A percentile compares a stretch with the other conserved stretches of the same genome.
Evolutionary conservation across 2,797 vertebrate species (phyloP).

Genomic region (Meda fulgida): DNA sequence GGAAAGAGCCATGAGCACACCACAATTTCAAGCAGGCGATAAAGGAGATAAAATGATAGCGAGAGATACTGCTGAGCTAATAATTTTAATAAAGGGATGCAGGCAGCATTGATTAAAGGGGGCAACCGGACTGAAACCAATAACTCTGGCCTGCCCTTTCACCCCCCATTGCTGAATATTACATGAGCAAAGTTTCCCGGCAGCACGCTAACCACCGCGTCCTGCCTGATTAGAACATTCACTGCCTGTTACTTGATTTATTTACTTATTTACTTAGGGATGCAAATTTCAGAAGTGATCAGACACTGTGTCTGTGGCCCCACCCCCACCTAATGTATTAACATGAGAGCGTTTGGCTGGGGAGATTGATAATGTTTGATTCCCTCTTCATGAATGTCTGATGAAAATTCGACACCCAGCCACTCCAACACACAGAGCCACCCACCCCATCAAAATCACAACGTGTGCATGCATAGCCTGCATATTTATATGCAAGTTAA

Average conservation of each 20-base stretch:
- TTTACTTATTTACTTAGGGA: constrained; percentile 88
- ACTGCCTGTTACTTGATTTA: constrained; percentile 81
- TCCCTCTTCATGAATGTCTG: constrained; percentile 81
- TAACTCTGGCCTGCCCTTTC: constrained; percentile 85
- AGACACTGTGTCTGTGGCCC: constrained; percentile 73
- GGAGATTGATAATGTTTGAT: constrained; percentile 82
- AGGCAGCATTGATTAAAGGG: constrained; percentile 88
- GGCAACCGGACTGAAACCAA: constrained; percentile 84
- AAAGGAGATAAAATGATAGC: constrained; percentile 81
- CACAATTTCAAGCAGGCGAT: constrained; percentile 74
- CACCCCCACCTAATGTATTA: constrained; percentile 70
- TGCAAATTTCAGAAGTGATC: constrained; percentile 83
- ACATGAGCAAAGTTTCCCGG: constrained; percentile 87
- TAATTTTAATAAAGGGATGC: constrained; percentile 88
- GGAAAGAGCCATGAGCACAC: constrained; percentile 74
- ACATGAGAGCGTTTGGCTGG: constrained; percentile 66
- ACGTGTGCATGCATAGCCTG: neutral
- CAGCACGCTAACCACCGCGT: constrained; percentile 76
- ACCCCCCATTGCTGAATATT: constrained; percentile 84
- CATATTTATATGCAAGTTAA: neutral
- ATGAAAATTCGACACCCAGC: constrained; percentile 66
- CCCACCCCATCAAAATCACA: constrained; percentile 16
- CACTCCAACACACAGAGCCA: constrained; percentile 54
- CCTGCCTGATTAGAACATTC: constrained; percentile 82
- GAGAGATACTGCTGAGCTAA: constrained; percentile 85